phyloP scores from a whole-genome alignment of 2,113 vertebrate genomes.

The Scalopus aquaticus region DNA sequence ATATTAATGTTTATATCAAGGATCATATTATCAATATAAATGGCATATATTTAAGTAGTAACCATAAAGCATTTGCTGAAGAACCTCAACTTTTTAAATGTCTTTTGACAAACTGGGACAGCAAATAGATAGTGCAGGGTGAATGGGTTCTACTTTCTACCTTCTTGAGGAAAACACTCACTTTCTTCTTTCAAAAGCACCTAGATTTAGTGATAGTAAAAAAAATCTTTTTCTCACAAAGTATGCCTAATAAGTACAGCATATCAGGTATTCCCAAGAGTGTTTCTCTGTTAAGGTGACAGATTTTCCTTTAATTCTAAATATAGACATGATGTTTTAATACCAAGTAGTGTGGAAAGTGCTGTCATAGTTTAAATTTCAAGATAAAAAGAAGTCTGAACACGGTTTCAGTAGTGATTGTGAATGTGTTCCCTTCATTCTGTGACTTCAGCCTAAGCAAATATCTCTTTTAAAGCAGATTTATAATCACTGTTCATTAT shows the following conservation, averaged over 20 bases:
- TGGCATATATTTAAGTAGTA: conserved; percentile 29
- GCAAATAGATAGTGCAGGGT: neutral
- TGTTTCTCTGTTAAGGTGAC: neutral
- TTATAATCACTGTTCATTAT: neutral
- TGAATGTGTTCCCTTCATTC: neutral
- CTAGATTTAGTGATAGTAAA: neutral
- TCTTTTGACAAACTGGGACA: neutral
- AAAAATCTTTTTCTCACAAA: neutral
- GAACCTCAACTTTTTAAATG: neutral
- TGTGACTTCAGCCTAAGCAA: neutral
- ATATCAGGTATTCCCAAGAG: neutral
- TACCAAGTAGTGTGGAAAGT: neutral
- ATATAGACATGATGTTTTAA: neutral
- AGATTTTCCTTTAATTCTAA: conserved; percentile 5
- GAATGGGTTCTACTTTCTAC: neutral
- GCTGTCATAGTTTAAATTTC: neutral
- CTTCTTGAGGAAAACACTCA: neutral
- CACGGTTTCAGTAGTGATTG: neutral
- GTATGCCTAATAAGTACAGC: neutral
- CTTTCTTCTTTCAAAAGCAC: neutral
- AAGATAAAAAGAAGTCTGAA: neutral
- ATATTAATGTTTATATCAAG: conserved; percentile 12
- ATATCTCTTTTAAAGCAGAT: neutral
- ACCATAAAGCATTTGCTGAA: neutral
- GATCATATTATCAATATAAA: neutral